Conservation (phyloP, 2,113 vertebrate genomes). For the Calonectris borealis region DNA sequence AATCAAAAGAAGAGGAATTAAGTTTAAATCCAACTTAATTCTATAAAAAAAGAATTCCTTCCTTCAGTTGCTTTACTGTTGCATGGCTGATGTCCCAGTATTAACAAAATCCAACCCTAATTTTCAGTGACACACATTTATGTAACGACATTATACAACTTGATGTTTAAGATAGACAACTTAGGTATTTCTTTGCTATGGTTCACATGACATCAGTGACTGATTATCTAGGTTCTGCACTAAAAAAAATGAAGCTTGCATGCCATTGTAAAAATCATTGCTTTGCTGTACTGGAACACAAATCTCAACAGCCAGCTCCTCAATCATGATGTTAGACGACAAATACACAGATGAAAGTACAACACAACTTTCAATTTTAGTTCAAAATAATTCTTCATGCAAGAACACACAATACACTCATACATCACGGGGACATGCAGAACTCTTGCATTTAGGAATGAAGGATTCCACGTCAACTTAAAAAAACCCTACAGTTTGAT, state of each 20-base stretch:
- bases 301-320: not conserved
- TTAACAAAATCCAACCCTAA: constrained; percentile 40
- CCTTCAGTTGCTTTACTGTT: not conserved
- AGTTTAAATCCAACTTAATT: constrained; percentile 19
- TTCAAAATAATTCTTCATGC: not conserved
- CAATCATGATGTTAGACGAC: not conserved
- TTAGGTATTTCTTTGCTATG: not conserved
- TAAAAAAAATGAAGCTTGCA: not conserved
- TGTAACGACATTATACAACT: constrained; percentile 30
- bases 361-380: not conserved
- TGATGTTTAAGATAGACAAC: not conserved
- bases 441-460: not conserved
- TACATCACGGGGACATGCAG: not conserved
- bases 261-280: not conserved
- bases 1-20: not conserved
- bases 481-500: not conserved
- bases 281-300: not conserved
- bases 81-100: not conserved
- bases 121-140: constrained; percentile 14
- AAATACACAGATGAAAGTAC: not conserved
- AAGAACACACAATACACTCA: not conserved
- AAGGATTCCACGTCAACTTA: not conserved
- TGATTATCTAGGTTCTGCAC: not conserved
- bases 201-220: constrained; percentile 6
- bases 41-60: not conserved